Conservation (phyloP, 1,140 invertebrate species). For the Achroia grisella region DNA sequence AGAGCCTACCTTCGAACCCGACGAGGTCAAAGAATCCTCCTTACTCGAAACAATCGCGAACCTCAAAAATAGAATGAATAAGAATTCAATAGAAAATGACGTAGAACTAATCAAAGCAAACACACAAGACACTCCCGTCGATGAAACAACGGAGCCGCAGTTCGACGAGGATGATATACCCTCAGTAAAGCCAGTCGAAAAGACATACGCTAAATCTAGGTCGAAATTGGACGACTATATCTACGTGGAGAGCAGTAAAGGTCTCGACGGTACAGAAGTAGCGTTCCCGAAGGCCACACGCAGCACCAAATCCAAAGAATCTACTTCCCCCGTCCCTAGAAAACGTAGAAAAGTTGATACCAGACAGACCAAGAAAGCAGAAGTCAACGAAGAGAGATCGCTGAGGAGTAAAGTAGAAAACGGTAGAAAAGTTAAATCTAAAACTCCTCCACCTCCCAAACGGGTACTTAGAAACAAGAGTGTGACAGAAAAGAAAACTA, state of each 20-base stretch:
- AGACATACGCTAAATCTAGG: conserved; percentile 56
- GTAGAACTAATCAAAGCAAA: conserved; percentile 57
- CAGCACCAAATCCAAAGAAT: conserved; percentile 28
- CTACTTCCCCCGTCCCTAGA: conserved; percentile 40
- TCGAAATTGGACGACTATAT: conserved; percentile 62
- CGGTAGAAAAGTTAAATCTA: conserved; percentile 3
- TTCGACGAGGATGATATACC: conserved; percentile 52
- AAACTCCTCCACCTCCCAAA: conserved; percentile 1
- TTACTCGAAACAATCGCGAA: conserved; percentile 50
- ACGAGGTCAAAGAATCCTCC: conserved; percentile 27
- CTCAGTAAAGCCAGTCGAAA: conserved; percentile 56
- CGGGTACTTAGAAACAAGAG: conserved; percentile 14
- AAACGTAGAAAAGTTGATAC: conserved; percentile 52
- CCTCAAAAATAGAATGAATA: conserved; percentile 52
- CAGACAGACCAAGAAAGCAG: conserved; percentile 14
- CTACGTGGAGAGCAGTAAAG: conserved; percentile 58
- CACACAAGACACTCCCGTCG: conserved; percentile 44
- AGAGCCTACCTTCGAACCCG: conserved; percentile 12
- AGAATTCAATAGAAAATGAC: conserved; percentile 58
- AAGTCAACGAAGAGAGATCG: conserved; percentile 24
- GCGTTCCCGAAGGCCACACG: conserved; percentile 51
- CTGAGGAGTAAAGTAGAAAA: conserved; percentile 27
- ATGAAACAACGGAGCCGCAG: conserved; percentile 30
- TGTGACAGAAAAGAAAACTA: conserved; percentile 21
- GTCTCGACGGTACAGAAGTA: conserved; percentile 51